Evolutionary conservation across 1,140 invertebrate genomes (phyloP), one percentile per base, ranked within the genome.

Genomic region (Antheraea mylitta): DNA sequence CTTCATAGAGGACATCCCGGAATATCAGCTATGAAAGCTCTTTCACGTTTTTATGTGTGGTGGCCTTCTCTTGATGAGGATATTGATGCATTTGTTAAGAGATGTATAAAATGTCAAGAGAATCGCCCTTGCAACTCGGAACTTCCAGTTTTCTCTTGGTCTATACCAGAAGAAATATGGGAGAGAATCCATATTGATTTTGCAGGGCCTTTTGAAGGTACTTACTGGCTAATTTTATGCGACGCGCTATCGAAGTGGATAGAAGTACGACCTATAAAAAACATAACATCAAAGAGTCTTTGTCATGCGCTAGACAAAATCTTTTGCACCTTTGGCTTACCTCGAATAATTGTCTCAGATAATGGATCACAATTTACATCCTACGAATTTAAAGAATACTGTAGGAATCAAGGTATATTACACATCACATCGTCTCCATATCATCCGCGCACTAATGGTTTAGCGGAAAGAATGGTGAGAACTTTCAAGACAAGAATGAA

Each of bases 151-250:
- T 66, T 7, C 45, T 66, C 64, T 53, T 66, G 18, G 64, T 45
- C 22, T 38, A 38, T 66, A 9, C n/a, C 45, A 19, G 64, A 53
- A 19, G 16, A 6, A 66, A 42, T 66, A 53, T 66, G 64, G 45
- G n/a, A 66, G 19, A 45, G 42, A n/a, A 53, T 65, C 11, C 64
- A 66, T 53, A 53, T 66, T 48, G n/a, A 66, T n/a, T 68, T 67
- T n/a, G 45, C 64, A 66, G 64, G 64, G 7, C 64, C 10, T 10
- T 66, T 58, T 58, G 64, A 66, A 58, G 48, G 48, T 22, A 66
- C 7, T 4, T 66, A 58, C n/a, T 66, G 64, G 64, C 58, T 66
- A 7, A n/a, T 66, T 58, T 3, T 66, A 30, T 18, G 18, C 13
- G 48, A 66, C 30, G 64, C 64, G 5, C 22, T 66, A 9, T 66